These are phyloP conservation scores for Anolis apletophallus DNA, from an alignment of 2,797 vertebrate genomes.

Conservation along the genomic window DNA sequence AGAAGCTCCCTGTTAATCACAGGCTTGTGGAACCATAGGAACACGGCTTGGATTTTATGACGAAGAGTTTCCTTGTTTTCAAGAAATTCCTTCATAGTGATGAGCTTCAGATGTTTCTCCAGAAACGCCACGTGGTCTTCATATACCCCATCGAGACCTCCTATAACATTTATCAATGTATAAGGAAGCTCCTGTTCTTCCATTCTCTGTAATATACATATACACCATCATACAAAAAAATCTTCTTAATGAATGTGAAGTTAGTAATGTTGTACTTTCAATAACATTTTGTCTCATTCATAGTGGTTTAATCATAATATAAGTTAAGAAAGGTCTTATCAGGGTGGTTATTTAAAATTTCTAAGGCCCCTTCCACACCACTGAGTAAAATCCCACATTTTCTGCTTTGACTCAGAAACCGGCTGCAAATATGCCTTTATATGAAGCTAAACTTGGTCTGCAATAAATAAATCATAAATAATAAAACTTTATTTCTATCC, in stretches of 20 bases:
- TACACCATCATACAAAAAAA: neutral
- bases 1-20: constrained; percentile 73
- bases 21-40: constrained; percentile 72
- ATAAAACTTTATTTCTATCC: no score
- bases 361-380: neutral
- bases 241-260: neutral
- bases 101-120: constrained; percentile 75
- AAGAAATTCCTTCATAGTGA: constrained; percentile 79
- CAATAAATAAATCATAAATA: no score
- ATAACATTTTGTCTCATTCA: neutral
- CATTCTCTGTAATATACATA: constrained; percentile 69
- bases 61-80: constrained; percentile 73
- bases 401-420: neutral
- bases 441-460: no score
- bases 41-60: constrained; percentile 80
- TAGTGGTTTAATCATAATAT: neutral
- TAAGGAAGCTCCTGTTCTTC: constrained; percentile 75
- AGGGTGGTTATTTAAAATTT: neutral
- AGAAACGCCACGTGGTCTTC: constrained; percentile 72
- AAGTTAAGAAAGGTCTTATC: neutral
- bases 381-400: no score
- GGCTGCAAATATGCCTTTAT: neutral
- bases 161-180: constrained; percentile 74
- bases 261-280: neutral
- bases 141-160: constrained; percentile 54